Conservation (phyloP, 2,888 invertebrate genomes). For the Folsomia manolachei region DNA sequence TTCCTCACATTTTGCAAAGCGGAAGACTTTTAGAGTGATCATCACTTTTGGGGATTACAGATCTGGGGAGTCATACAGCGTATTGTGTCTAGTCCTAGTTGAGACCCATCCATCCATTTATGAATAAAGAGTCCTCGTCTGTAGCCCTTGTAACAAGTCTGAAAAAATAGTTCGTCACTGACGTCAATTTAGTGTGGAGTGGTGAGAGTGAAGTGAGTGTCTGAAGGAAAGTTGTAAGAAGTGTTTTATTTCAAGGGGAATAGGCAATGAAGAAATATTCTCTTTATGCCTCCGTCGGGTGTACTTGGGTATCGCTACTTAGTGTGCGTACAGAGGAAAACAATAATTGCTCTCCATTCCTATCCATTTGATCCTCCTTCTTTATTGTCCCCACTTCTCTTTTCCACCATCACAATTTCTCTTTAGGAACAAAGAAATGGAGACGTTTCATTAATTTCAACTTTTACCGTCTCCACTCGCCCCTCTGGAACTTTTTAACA, state of each 20-base stretch:
- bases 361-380: conserved; percentile 41
- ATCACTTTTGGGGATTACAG: not conserved
- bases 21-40: not conserved
- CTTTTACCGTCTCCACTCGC: conserved; percentile 17
- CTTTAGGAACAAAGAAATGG: not conserved
- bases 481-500: not conserved
- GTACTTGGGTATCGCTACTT: conserved; percentile 44
- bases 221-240: conserved; percentile 17
- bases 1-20: too few relatives aligned
- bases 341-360: conserved; percentile 50
- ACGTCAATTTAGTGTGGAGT: conserved; percentile 43
- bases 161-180: conserved; percentile 41
- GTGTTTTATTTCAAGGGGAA: conserved; percentile 31
- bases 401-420: conserved; percentile 9
- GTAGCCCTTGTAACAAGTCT: not conserved
- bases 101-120: not conserved
- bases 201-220: conserved; percentile 9
- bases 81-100: too few relatives aligned
- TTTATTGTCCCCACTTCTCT: conserved; percentile 33
- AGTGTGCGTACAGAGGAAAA: conserved; percentile 50
- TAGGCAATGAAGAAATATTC: conserved; percentile 48
- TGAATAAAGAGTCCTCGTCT: not conserved
- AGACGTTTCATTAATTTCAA: conserved; percentile 16
- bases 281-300: conserved; percentile 51
- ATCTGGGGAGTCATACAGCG: too few relatives aligned